Evolutionary conservation across 2,113 vertebrate genomes (phyloP).

Genomic region (Platichthys flesus): DNA sequence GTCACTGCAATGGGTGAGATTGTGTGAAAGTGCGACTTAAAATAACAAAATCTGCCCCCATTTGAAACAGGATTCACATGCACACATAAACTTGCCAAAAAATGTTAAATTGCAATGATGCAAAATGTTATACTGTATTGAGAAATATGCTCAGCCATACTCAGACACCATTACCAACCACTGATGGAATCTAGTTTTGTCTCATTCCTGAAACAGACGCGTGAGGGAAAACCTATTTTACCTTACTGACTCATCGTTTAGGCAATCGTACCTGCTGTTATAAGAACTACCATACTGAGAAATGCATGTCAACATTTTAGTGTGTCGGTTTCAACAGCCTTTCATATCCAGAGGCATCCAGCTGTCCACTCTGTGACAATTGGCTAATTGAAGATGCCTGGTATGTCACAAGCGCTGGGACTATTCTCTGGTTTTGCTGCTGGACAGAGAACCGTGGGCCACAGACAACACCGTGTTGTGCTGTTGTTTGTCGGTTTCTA

Average conservation of each 20-base stretch:
- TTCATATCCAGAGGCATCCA: slow-evolving; percentile 11
- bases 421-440: slow-evolving; percentile 17
- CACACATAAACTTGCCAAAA: not conserved
- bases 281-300: not conserved
- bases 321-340: not conserved
- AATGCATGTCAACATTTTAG: not conserved
- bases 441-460: slow-evolving; percentile 8
- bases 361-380: slow-evolving; percentile 31
- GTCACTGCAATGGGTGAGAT: not conserved
- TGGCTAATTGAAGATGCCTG: slow-evolving; percentile 44
- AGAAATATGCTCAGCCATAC: not conserved
- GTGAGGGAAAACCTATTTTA: no score
- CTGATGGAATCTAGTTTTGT: slow-evolving; percentile 24
- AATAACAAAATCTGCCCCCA: not conserved
- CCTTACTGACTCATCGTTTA: not conserved
- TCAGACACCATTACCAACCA: not conserved
- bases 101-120: not conserved
- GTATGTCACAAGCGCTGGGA: slow-evolving; percentile 29
- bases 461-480: slow-evolving; percentile 32
- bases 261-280: not conserved
- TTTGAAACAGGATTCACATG: slow-evolving; percentile 14
- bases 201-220: not conserved
- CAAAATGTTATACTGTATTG: not conserved
- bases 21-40: not conserved
- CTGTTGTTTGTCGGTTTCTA: slow-evolving; percentile 30